Evolutionary conservation across 1,140 invertebrate species (phyloP), one percentile per base, ranked within the genome.

Genomic region (Calosoma granatense): DNA sequence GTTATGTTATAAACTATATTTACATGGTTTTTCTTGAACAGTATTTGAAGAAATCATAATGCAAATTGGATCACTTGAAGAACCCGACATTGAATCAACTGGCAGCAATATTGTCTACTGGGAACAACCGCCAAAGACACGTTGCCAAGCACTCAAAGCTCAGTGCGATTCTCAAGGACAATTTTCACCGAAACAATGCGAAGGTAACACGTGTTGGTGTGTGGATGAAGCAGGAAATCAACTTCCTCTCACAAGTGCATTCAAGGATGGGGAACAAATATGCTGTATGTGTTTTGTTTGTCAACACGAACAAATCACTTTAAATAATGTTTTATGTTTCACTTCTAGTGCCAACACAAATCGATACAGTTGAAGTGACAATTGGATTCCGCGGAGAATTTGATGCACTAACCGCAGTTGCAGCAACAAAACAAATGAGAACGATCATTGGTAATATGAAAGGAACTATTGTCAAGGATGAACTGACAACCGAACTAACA

Each of bases 191-290:
- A 82, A 78, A 0, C 88, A 91, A 64, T 91, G 88, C 64, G 81
- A 81, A 22, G 78, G 79, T 1, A 80, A 80, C 1, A 79, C 78
- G 20, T 92, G 89, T 68, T 92, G 88, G 88, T 92, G 89, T 69
- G 88, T 91, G 1, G 88, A 92, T 69, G 87, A 88, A 58, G 87
- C 87, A 1, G 89, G 89, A 9, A 89, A 90, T 71, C 84, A 87
- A 60, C 67, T 88, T 1, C 74, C 80, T 59, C 72, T 81, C 20
- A 78, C 79, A 1, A 74, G 81, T 63, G 76, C 82, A 23, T 84
- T 90, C 70, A 71, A 77, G 55, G 81, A 75, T 67, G 83, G 80
- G 43, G 74, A 78, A 26, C 76, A 73, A 54, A 72, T 75, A 30
- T 85, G 83, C 65, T 65, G 81, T 83, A 71, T 77, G 79, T 78